Evolutionary conservation across 2,888 invertebrate genomes (phyloP).

Genomic region (Ypsolopha sequella): DNA sequence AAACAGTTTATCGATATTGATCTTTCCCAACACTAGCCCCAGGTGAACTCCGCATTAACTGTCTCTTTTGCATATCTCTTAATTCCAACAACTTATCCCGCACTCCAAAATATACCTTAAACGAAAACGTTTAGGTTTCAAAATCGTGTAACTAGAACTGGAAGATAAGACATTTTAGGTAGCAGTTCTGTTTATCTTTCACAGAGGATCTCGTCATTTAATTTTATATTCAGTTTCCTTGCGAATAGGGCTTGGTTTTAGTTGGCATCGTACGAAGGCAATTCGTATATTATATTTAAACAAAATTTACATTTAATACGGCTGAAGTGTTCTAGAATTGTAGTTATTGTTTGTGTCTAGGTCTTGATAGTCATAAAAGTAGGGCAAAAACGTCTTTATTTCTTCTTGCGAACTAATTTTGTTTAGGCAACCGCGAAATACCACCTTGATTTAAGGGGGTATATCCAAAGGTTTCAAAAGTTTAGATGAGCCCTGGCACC

Average conservation of each 20-base stretch:
- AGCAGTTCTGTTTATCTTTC: slow-evolving; percentile 10
- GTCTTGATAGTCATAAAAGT: too few relatives aligned
- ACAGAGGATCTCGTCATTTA: slow-evolving; percentile 1
- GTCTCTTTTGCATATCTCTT: slow-evolving; percentile 41
- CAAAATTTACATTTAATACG: slow-evolving; percentile 2
- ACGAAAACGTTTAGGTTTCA: slow-evolving; percentile 7
- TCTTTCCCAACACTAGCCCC: slow-evolving; percentile 19
- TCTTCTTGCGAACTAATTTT: too few relatives aligned
- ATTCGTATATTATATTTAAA: not conserved
- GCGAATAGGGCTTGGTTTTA: not conserved
- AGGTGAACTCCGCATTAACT: slow-evolving; percentile 42
- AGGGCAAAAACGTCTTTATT: too few relatives aligned
- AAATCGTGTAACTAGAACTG: not conserved
- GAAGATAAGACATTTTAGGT: slow-evolving; percentile 8
- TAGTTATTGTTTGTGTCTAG: too few relatives aligned
- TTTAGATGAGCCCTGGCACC: too few relatives aligned
- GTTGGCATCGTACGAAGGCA: not conserved
- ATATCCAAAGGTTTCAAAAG: too few relatives aligned
- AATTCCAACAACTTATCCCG: slow-evolving; percentile 18
- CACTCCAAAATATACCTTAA: slow-evolving; percentile 28
- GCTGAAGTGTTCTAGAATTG: not conserved
- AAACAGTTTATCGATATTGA: not conserved
- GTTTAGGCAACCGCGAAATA: too few relatives aligned
- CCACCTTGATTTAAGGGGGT: too few relatives aligned
- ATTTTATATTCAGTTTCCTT: not conserved